Evolutionary conservation across 2,797 vertebrate genomes (phyloP).

Genomic region (Rhadinocentrus ornatus): DNA sequence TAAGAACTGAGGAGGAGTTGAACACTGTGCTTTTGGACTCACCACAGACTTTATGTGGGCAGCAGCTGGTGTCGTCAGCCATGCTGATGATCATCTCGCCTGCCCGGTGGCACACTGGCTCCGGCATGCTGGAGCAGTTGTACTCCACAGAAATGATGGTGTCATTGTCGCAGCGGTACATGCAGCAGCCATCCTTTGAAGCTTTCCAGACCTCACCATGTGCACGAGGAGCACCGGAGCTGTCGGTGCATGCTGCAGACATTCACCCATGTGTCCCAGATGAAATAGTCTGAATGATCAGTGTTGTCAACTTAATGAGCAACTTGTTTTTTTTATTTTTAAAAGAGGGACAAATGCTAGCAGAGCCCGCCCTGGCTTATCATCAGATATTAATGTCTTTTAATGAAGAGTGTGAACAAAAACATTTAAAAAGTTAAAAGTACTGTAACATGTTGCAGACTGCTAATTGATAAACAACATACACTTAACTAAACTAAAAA

Average conservation of each 20-base stretch:
- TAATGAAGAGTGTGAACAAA: no score
- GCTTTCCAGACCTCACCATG: constrained; percentile 93
- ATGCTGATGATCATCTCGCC: constrained; percentile 88
- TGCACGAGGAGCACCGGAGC: constrained; percentile 85
- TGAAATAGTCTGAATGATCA: not conserved
- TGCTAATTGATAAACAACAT: no score
- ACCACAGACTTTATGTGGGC: constrained; percentile 90
- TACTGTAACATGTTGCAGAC: no score
- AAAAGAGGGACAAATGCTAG: no score
- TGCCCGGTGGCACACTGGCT: constrained; percentile 80
- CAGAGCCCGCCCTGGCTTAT: no score
- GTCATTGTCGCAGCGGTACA: constrained; percentile 91
- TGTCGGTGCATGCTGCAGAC: constrained; percentile 91
- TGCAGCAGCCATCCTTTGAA: constrained; percentile 89
- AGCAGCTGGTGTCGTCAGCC: constrained; percentile 88
- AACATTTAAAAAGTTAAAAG: no score
- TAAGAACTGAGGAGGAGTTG: not conserved
- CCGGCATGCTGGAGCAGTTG: constrained; percentile 82
- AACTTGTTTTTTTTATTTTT: no score
- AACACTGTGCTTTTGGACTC: constrained; percentile 33
- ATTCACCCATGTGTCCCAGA: constrained; percentile 9
- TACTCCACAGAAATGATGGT: constrained; percentile 86
- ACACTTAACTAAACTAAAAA: no score
- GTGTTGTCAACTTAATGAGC: no score
- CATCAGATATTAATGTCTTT: no score